Evolutionary conservation across 2,888 invertebrate species (phyloP).

Genomic region (Caenorhabditis angaria): DNA sequence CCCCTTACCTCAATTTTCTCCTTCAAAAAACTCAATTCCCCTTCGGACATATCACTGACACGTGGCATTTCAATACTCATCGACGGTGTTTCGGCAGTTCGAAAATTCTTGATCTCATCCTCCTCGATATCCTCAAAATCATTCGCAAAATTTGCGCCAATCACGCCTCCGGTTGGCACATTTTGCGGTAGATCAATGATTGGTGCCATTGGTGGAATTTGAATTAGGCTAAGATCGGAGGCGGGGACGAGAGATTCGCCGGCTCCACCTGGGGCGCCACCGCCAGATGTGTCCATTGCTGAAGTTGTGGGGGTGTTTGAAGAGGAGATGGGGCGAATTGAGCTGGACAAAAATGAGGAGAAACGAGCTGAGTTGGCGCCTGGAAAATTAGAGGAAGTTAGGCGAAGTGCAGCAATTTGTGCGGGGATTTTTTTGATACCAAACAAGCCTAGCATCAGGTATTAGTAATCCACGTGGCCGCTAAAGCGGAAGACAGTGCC

Average conservation of each 20-base stretch:
- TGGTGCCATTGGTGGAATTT: slow-evolving; percentile 9
- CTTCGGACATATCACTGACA: slow-evolving; percentile 8
- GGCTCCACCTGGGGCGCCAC: slow-evolving; percentile 30
- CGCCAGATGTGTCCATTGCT: slow-evolving; percentile 38
- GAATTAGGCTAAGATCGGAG: slow-evolving; percentile 30
- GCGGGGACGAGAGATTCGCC: slow-evolving; percentile 48
- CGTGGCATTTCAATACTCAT: slow-evolving; percentile 26
- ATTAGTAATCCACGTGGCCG: no score
- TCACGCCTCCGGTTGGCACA: slow-evolving; percentile 5
- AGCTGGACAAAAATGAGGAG: slow-evolving; percentile 27
- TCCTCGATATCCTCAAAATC: slow-evolving; percentile 28
- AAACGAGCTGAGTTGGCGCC: background rate
- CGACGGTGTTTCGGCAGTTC: slow-evolving; percentile 14
- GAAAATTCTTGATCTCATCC: slow-evolving; percentile 44
- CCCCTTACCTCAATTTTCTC: background rate
- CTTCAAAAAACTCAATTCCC: slow-evolving; percentile 1
- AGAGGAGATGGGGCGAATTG: slow-evolving; percentile 36
- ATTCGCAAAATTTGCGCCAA: background rate
- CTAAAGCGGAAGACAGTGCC: no score
- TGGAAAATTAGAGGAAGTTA: background rate
- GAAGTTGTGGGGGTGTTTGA: slow-evolving; percentile 45
- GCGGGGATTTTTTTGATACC: background rate
- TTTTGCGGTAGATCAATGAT: slow-evolving; percentile 7
- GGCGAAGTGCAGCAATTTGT: background rate
- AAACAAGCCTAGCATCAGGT: background rate